A percentile compares a stretch with the other conserved stretches of the same genome.
Conservation (phyloP, 2,113 vertebrate genomes). For the Diglossa brunneiventris region DNA sequence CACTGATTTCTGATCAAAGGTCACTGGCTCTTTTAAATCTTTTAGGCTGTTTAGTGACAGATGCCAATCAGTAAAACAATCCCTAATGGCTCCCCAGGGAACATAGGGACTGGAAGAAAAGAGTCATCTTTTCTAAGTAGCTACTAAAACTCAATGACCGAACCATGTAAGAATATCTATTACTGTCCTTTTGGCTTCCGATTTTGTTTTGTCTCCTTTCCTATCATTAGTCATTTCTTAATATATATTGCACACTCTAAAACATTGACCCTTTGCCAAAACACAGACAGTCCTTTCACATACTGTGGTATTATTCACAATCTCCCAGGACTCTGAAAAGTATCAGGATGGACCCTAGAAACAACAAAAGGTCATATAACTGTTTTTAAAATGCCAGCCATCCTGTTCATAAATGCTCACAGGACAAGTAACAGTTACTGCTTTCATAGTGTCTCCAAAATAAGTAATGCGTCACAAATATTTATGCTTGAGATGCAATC, state of each 20-base stretch:
- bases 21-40: background rate
- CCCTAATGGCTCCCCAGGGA: background rate
- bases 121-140: background rate
- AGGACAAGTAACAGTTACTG: conserved; percentile 35
- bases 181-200: background rate
- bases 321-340: conserved; percentile 1
- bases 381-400: conserved; percentile 45
- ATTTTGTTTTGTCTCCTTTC: conserved; percentile 18
- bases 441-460: background rate
- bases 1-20: conserved; percentile 3
- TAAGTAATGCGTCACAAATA: conserved; percentile 3
- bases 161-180: conserved; percentile 23
- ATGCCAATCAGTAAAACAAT: background rate
- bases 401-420: conserved; percentile 21
- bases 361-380: conserved; percentile 56
- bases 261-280: conserved; percentile 5
- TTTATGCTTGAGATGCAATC: background rate
- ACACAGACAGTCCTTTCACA: conserved; percentile 1
- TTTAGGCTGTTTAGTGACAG: background rate
- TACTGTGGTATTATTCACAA: conserved; percentile 8
- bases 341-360: conserved; percentile 24
- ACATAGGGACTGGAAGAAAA: background rate
- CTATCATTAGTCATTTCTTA: conserved; percentile 26
- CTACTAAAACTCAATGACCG: background rate
- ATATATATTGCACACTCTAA: background rate